A percentile compares a stretch with the other conserved stretches of the same genome.
Evolutionary conservation across 2,797 vertebrate species (phyloP).

Genomic region (Arctocebus calabarensis): DNA sequence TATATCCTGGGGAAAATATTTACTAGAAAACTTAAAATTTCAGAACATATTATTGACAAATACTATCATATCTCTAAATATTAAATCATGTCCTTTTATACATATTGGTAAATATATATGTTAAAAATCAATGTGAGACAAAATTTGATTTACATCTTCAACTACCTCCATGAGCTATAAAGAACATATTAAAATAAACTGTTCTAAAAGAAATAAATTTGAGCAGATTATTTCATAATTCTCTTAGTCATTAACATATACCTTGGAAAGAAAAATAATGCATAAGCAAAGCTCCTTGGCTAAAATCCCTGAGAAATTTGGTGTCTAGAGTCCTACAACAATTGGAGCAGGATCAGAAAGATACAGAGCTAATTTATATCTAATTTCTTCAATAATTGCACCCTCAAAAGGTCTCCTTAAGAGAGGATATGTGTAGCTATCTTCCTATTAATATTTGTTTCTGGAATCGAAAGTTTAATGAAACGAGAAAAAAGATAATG

Average conservation of each 20-base stretch:
- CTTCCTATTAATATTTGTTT: not conserved
- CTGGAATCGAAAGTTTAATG: slow-evolving; percentile 57
- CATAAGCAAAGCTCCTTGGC: not conserved
- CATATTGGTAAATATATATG: not conserved
- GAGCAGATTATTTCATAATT: not conserved
- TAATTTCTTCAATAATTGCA: not conserved
- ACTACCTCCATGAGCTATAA: not conserved
- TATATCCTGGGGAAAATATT: not conserved
- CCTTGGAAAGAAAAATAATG: not conserved
- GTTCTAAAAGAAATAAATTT: not conserved
- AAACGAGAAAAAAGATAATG: slow-evolving; percentile 26
- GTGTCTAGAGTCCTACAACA: not conserved
- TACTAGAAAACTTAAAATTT: not conserved
- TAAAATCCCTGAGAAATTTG: not conserved
- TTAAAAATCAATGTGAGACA: not conserved
- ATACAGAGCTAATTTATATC: not conserved
- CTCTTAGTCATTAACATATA: not conserved
- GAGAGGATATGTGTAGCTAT: not conserved
- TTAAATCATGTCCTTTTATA: not conserved
- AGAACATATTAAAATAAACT: not conserved
- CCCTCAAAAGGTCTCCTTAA: not conserved
- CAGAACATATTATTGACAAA: not conserved
- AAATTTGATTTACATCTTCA: not conserved
- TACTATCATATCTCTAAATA: not conserved
- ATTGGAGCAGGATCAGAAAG: not conserved